These are phyloP conservation scores for Paguma larvata DNA, from an alignment of 2,797 vertebrate genomes.

Conservation along the genomic window DNA sequence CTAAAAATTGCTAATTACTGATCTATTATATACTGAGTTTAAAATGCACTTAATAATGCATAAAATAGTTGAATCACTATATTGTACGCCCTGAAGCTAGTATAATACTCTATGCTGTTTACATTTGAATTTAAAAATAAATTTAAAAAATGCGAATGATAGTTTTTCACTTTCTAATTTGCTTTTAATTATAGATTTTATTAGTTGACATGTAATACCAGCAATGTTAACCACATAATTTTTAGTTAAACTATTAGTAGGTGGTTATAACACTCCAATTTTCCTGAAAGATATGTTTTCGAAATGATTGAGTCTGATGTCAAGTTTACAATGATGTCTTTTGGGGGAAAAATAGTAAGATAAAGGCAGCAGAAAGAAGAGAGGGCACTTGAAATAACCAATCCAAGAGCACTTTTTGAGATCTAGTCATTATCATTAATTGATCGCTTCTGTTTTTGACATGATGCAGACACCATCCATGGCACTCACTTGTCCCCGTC, in stretches of 20 bases:
- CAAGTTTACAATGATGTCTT: neutral
- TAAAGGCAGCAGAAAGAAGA: neutral
- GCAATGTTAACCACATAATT: neutral
- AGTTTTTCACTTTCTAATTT: neutral
- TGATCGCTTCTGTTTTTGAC: neutral
- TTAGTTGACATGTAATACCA: neutral
- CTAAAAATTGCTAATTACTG: neutral
- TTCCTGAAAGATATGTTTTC: neutral
- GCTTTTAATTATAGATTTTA: neutral
- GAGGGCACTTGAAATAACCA: neutral
- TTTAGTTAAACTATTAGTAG: slow-evolving; percentile 16
- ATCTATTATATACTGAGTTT: neutral
- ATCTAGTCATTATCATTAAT: neutral
- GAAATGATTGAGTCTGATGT: neutral
- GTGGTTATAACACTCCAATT: neutral
- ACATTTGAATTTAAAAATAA: neutral
- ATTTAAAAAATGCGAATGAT: neutral
- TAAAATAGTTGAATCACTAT: neutral
- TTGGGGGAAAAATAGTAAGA: neutral
- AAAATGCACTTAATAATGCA: neutral
- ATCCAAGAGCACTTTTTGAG: neutral
- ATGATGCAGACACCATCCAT: neutral
- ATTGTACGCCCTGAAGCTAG: neutral
- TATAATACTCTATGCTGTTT: neutral
- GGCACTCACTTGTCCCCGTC: too few relatives aligned